Evolutionary conservation across 2,113 vertebrate species (phyloP), one percentile per base, ranked within the genome.

Genomic region (Pedionomus torquatus): DNA sequence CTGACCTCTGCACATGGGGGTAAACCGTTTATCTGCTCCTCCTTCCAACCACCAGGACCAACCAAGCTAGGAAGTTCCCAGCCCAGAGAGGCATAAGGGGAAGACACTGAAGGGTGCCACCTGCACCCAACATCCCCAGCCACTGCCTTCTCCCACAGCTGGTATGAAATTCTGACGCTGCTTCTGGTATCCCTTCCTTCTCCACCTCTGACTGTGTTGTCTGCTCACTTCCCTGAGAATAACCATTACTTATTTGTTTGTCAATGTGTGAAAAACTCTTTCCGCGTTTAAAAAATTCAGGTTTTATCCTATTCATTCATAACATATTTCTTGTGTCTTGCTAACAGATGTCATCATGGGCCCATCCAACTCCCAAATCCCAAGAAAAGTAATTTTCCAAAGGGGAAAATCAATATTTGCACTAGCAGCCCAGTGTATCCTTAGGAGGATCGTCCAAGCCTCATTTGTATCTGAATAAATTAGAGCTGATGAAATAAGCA

Each of bases 1-100:
- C 39, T 24, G 71, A 37, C 7, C 28, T 28, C 63, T 65, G 39
- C 39, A 3, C 2, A 0, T 0, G 3, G 5, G 13, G 41, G 5
- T 57, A 18, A 26, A 24, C 30, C 51, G 25, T 37, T 55, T 3
- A 35, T 5, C 51, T n/a, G 26, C 39, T 3, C 11, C 25, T 12
- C 33, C 12, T 7, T 58, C 43, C 60, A 37, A 25, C 21, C 58
- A 16, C 0, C 0, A 39, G n/a, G 19, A 37, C 39, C 41, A 28
- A 7, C 17, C 4, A 2, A 23, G 46, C 20, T 3, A 13, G 26
- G 54, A 51, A 49, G 33, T 4, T 20, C 30, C 33, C 55, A 43
- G 31, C 23, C 58, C 39, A 7, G 30, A 30, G 24, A 46, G 37
- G 17, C 1, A 0, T 0, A 26, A 7, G 11, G 28, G 19, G 14